Conservation (phyloP, 2,888 invertebrate species). For the Cosmia pyralina region DNA sequence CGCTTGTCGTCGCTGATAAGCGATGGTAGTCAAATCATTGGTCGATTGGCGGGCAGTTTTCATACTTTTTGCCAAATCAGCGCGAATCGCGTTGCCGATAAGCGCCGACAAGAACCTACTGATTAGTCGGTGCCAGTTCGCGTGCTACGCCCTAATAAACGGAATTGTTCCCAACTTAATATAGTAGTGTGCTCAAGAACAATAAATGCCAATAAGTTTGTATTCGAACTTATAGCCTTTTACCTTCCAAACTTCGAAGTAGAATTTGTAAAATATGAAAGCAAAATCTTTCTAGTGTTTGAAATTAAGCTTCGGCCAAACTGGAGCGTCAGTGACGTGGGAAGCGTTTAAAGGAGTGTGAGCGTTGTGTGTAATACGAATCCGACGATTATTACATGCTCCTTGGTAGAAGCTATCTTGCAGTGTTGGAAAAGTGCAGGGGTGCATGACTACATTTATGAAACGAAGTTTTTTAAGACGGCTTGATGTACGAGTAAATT, state of each 20-base stretch:
- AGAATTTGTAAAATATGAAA: constrained; percentile 18
- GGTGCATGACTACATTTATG: too few relatives aligned
- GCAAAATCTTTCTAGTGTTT: constrained; percentile 10
- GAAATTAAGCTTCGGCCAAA: background rate
- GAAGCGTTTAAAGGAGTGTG: background rate
- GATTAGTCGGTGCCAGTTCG: too few relatives aligned
- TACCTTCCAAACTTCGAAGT: constrained; percentile 32
- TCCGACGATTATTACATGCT: too few relatives aligned
- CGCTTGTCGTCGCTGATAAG: too few relatives aligned
- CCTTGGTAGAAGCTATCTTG: background rate
- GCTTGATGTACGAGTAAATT: too few relatives aligned
- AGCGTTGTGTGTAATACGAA: background rate
- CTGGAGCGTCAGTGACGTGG: background rate
- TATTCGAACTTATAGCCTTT: constrained; percentile 35
- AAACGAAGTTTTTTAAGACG: too few relatives aligned
- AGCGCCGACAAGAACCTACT: too few relatives aligned
- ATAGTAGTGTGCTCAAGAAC: constrained; percentile 36
- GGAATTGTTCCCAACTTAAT: constrained; percentile 52
- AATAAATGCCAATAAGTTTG: constrained; percentile 54
- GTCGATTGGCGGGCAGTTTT: too few relatives aligned
- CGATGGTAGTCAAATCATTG: too few relatives aligned
- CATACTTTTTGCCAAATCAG: too few relatives aligned
- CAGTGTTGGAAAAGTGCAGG: background rate
- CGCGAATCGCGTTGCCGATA: too few relatives aligned
- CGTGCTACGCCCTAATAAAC: constrained; percentile 21